Base-by-base conservation (phyloP, 2,113 vertebrate species). In the Vireo altiloquus region DNA sequence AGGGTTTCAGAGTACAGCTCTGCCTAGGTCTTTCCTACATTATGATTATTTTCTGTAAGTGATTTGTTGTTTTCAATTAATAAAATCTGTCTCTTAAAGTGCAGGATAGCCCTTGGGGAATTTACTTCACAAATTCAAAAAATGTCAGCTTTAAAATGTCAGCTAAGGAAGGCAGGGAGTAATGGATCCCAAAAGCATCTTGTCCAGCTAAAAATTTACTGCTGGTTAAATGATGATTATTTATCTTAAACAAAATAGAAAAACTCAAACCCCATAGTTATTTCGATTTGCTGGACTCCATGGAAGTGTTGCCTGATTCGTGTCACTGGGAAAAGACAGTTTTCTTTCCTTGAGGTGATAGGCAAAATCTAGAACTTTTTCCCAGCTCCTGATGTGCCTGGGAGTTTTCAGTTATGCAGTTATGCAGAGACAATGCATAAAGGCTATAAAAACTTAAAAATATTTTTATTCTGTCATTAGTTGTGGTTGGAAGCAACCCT, bases 21-120 rank as follows among this genome's bases (percentile, higher is more conserved):
- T 96, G 94, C 91, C 79, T 91, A 91, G 88, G 70, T 90, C 75
- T 97, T 95, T 91, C 64, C 95, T 97, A 81, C 64, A 42, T 97
- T 96, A 85, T 23, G 20, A 75, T 95, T 96, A 95, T 92, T 94
- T 96, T 97, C 94, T 97, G 94, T 97, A 96, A 94, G 71, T 97
- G 97, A 97, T 97, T 97, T 97, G 96, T 97, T 97, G 94, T 96
- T 95, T 97, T 97, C 95, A 96, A 49, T 96, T 97, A 98, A 97
- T 98, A 91, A 91, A 93, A 96, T 96, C 96, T 96, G 95, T 94
- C 96, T 97, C 89, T 97, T 94, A 82, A 80, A 94, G 87, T 95
- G 94, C 96, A 94, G 95, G 82, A 95, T 86, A 96, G 72, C 84
- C 79, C 81, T 82, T 90, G 52, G 97, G 95, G 97, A 98, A 95